Conservation (phyloP, 2,113 vertebrate species). For the Rhabdomys dilectus region DNA sequence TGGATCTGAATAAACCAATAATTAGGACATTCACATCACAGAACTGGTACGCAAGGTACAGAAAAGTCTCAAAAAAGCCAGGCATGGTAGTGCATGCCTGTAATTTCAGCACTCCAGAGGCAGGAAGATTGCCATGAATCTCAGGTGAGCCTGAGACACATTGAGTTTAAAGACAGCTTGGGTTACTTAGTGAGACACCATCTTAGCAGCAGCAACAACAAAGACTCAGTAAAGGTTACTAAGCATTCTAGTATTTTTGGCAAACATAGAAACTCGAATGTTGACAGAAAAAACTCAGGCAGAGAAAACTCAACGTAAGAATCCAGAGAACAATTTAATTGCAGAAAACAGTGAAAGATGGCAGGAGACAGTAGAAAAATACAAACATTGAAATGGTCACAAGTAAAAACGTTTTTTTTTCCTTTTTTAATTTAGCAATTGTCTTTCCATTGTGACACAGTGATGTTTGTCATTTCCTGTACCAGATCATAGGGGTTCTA, state of each 20-base stretch:
- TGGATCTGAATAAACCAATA: neutral
- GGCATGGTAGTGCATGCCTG: too few species aligned
- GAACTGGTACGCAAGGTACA: neutral
- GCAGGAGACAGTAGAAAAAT: slow-evolving; percentile 19
- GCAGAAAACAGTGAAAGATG: neutral
- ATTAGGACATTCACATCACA: neutral
- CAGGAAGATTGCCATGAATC: neutral
- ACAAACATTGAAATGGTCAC: neutral
- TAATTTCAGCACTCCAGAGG: neutral
- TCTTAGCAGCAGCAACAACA: neutral
- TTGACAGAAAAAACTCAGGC: neutral
- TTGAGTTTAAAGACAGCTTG: neutral
- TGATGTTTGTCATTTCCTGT: neutral
- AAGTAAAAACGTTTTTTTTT: neutral
- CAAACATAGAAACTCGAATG: slow-evolving; percentile 23
- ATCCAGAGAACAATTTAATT: neutral
- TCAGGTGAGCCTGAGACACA: neutral
- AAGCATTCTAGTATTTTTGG: slow-evolving; percentile 14
- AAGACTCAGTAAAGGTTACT: neutral
- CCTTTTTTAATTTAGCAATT: neutral
- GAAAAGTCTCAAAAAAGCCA: neutral
- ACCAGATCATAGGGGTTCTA: neutral
- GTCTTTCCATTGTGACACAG: neutral
- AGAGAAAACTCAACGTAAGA: neutral
- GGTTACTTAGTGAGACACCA: neutral